Evolutionary conservation across 2,797 vertebrate genomes (phyloP), one percentile per base, ranked within the genome.

Genomic region (Artibeus lituratus): DNA sequence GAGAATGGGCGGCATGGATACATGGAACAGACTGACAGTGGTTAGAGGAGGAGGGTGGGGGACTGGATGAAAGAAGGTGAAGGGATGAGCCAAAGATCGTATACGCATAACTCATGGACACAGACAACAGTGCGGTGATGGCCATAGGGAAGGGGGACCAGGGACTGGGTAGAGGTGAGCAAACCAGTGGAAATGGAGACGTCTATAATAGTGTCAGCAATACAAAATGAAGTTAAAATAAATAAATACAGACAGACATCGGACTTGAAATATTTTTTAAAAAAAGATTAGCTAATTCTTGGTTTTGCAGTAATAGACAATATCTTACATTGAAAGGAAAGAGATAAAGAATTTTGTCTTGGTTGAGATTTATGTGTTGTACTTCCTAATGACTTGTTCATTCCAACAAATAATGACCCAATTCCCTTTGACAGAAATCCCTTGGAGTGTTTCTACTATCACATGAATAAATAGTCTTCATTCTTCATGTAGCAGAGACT

Each of bases 391-490:
- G 78, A 88, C 21, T 7, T 91, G 44, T 94, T 91, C 77, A 59
- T 95, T 94, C 18, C 72, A 87, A 94, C 72, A 97, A 97, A 80
- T 95, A 96, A 95, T 87, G 70, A 74, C 86, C 29, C 42, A 91
- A 42, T 97, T 96, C 94, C 93, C 96, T 96, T 93, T 97, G 93
- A 95, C 72, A 95, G 37, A 95, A 97, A 93, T 94, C 77, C 67
- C 69, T 97, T 95, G 67, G 62, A 95, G 37, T 83, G 53, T 87
- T 97, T 70, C 94, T 97, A 65, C 84, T 96, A 88, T 88, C 55
- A n/a, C 76, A 87, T 87, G 70, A 97, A 98, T 81, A 97, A 98
- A 97, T 96, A 95, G 92, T 53, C 26, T 90, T 96, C 93, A 96
- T 97, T 96, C 91, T 91, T 97, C 90, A 91, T 93, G 92, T 95